These are phyloP conservation scores for Uria lomvia DNA, from an alignment of 2,113 vertebrate genomes.

Conservation along the genomic window DNA sequence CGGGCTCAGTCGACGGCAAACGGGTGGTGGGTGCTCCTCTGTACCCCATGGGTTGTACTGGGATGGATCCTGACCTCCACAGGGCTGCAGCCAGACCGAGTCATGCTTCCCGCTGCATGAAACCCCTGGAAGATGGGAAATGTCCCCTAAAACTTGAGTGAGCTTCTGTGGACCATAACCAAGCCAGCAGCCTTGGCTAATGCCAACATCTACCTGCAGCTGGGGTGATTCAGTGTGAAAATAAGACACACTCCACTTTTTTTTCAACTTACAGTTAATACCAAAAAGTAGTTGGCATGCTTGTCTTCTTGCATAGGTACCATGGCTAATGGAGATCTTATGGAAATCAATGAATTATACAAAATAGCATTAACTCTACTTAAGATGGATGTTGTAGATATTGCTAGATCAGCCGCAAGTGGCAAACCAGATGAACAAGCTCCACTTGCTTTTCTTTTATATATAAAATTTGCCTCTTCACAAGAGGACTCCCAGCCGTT, in stretches of 20 bases:
- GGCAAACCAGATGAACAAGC: neutral
- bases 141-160: neutral
- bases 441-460: neutral
- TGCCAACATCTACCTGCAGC: neutral
- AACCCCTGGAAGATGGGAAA: neutral
- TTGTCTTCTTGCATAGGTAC: neutral
- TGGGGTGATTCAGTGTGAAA: neutral
- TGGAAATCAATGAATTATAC: neutral
- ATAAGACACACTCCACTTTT: neutral
- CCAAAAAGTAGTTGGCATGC: neutral
- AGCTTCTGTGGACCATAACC: neutral
- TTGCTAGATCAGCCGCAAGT: neutral
- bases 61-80: neutral
- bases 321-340: neutral
- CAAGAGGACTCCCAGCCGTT: neutral
- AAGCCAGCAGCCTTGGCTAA: neutral
- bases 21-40: neutral
- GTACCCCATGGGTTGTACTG: rapidly evolving
- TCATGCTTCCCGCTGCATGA: neutral
- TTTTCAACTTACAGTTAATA: neutral
- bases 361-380: conserved; percentile 13
- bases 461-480: neutral
- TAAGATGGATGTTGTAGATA: neutral
- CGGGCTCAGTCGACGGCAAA: neutral
- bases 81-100: neutral